A percentile compares a stretch with the other conserved stretches of the same genome.
phyloP scores from a whole-genome alignment of 2,113 vertebrate species.

The Megaceryle torquata region DNA sequence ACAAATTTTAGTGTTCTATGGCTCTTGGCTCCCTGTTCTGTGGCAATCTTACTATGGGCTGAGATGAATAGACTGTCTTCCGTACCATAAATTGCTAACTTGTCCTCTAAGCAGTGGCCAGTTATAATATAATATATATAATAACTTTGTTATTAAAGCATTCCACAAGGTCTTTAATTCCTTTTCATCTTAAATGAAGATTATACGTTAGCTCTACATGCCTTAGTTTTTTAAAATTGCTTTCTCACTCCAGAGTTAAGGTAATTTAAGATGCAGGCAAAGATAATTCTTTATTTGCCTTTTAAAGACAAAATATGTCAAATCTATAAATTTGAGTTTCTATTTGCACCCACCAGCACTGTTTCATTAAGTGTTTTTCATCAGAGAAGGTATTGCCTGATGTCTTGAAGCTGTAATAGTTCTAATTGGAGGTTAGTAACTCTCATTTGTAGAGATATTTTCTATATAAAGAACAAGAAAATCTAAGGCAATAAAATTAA shows the following conservation, averaged over 20 bases:
- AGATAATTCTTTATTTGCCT: neutral
- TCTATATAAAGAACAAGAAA: neutral
- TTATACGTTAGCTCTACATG: neutral
- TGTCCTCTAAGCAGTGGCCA: neutral
- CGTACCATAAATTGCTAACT: neutral
- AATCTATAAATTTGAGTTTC: neutral
- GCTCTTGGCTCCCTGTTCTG: neutral
- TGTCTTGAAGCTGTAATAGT: neutral
- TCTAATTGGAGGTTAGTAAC: neutral
- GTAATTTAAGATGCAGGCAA: neutral
- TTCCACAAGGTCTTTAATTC: neutral
- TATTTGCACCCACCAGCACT: neutral
- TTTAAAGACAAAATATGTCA: neutral
- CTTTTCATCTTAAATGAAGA: neutral
- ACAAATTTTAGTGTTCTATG: neutral
- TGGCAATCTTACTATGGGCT: neutral
- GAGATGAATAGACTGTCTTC: neutral
- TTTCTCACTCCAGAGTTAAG: neutral
- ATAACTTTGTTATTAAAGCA: neutral
- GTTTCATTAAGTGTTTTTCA: neutral
- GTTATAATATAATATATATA: too few relatives aligned
- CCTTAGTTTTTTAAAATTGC: neutral
- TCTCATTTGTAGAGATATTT: neutral
- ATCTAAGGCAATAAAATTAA: slow-evolving; percentile 41
- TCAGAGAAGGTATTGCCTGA: neutral